These are phyloP conservation scores for Raja brachyura DNA, from an alignment of 2,113 vertebrate genomes.

Conservation along the genomic window DNA sequence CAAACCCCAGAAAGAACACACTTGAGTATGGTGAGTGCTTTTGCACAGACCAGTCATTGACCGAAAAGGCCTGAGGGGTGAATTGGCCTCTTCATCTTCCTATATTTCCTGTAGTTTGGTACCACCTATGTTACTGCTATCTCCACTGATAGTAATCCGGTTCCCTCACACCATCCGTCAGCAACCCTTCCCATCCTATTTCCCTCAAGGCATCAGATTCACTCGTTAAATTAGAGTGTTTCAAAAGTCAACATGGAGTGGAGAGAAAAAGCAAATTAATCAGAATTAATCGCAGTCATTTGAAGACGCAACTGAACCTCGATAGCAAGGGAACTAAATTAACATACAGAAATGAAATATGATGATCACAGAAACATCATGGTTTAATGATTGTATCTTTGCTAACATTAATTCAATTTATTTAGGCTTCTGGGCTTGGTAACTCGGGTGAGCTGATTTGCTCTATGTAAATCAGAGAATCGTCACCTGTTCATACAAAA, in stretches of 20 bases:
- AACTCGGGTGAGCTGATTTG: background rate
- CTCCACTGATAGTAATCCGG: background rate
- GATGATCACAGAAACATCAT: conserved; percentile 23
- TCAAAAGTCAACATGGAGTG: background rate
- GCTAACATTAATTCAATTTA: conserved; percentile 2
- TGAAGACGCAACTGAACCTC: background rate
- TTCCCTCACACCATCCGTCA: background rate
- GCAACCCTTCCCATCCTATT: background rate
- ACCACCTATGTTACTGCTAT: too few species aligned
- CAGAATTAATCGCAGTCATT: conserved; percentile 18
- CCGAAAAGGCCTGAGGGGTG: too few species aligned
- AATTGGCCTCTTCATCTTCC: too few species aligned
- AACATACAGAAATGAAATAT: conserved; percentile 6
- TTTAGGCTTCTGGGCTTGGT: background rate
- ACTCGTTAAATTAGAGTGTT: conserved; percentile 6
- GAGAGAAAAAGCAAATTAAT: conserved; percentile 18
- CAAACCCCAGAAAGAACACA: too few species aligned
- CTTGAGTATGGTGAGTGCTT: too few species aligned
- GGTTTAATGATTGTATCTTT: conserved; percentile 12
- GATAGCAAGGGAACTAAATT: background rate
- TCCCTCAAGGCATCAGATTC: background rate
- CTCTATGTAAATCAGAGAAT: background rate
- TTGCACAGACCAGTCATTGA: too few species aligned
- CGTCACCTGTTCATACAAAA: background rate
- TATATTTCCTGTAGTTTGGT: too few species aligned